Evolutionary conservation across 2,797 vertebrate species (phyloP).

Genomic region (Jordanella pulchra): DNA sequence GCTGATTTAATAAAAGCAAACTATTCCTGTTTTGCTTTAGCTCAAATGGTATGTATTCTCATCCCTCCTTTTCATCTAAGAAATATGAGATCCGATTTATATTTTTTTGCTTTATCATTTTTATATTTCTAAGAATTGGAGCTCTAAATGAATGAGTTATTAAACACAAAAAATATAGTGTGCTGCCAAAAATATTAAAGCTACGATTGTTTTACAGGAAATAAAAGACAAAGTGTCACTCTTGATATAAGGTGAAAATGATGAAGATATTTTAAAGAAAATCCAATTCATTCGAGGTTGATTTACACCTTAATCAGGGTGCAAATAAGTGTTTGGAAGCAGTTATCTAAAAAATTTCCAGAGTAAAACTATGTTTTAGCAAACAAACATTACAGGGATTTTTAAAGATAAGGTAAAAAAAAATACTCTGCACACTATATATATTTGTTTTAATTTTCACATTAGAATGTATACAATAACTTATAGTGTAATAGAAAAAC

Average conservation of each 20-base stretch:
- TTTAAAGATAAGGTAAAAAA: background rate
- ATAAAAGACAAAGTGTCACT: too few species aligned
- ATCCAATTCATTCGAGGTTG: background rate
- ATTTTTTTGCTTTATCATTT: background rate
- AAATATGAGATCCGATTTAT: too few species aligned
- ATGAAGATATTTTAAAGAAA: background rate
- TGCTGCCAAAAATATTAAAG: background rate
- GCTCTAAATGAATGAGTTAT: background rate
- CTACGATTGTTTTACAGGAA: background rate
- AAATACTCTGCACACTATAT: too few species aligned
- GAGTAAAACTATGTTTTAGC: conserved; percentile 15
- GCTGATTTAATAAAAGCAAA: background rate
- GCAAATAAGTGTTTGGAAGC: background rate
- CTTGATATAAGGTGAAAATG: background rate
- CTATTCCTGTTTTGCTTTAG: too few species aligned
- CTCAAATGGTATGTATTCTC: too few species aligned
- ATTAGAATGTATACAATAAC: background rate
- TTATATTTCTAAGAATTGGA: background rate
- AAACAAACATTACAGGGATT: background rate
- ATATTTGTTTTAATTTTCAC: too few species aligned
- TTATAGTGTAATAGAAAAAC: background rate
- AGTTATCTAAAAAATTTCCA: conserved; percentile 16
- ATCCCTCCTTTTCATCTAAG: too few species aligned
- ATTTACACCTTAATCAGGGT: background rate
- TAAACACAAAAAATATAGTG: background rate